Conservation (phyloP, 2,797 vertebrate genomes). For the Tamandua tetradactyla region DNA sequence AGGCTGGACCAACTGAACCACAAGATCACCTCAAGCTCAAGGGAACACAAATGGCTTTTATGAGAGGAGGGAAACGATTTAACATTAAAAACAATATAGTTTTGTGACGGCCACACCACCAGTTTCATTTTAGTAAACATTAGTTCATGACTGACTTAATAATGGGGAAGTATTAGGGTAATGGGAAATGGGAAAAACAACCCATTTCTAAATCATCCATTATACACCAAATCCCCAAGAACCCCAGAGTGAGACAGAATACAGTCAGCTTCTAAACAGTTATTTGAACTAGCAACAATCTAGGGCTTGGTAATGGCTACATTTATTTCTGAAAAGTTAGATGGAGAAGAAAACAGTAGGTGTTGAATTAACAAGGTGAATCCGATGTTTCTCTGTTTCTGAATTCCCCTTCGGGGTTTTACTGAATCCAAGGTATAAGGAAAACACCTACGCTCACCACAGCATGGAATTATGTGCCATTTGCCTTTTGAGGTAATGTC, state of each 20-base stretch:
- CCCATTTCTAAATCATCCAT: neutral
- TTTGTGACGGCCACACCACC: constrained; percentile 2
- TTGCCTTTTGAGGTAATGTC: neutral
- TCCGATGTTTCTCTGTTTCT: neutral
- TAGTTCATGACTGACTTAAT: neutral
- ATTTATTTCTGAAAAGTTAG: neutral
- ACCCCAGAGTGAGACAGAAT: neutral
- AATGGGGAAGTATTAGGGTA: neutral
- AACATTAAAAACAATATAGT: neutral
- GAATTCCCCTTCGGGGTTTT: neutral
- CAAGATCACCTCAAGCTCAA: neutral
- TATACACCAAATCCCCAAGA: neutral
- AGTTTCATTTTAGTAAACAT: constrained; percentile 26
- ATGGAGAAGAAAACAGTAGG: neutral
- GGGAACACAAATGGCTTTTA: neutral
- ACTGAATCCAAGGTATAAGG: neutral
- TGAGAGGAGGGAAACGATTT: neutral
- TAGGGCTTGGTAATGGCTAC: neutral
- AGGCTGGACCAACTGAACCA: neutral
- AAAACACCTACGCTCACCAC: neutral
- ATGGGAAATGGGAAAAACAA: neutral
- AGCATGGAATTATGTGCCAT: neutral
- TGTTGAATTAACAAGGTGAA: neutral
- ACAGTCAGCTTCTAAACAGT: neutral
- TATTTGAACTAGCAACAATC: neutral